These are phyloP conservation scores for Actinostola sp. DNA, from an alignment of 92 coral and sea anemone species.

Conservation along the genomic window DNA sequence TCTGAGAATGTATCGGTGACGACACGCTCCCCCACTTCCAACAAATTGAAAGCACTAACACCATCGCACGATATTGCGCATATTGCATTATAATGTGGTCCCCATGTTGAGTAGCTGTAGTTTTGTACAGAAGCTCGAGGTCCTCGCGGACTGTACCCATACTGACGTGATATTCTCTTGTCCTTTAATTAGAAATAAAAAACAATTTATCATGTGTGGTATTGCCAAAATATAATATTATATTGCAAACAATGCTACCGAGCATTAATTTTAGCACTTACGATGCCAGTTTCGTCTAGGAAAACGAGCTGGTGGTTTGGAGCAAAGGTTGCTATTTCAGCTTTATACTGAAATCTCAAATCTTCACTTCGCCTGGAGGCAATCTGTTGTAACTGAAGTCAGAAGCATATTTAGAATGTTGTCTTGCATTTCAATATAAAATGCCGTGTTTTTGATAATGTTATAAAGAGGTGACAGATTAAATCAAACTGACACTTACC, in stretches of 20 bases:
- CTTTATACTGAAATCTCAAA: conserved; percentile 39
- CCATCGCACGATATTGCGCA: conserved; percentile 47
- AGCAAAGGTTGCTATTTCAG: conserved; percentile 38
- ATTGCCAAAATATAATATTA: too few relatives aligned
- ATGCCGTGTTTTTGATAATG: too few relatives aligned
- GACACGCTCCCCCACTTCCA: conserved; percentile 23
- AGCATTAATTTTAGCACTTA: too few relatives aligned
- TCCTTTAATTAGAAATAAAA: conserved; percentile 12
- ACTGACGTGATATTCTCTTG: conserved; percentile 40
- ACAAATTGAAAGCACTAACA: conserved; percentile 21
- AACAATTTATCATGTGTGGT: neutral
- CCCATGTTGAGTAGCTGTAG: conserved; percentile 31
- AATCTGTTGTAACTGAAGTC: conserved; percentile 39
- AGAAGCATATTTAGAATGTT: too few relatives aligned
- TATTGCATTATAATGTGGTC: conserved; percentile 28
- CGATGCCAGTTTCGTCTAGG: conserved; percentile 66
- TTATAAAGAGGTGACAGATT: too few relatives aligned
- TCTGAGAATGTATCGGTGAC: conserved; percentile 16
- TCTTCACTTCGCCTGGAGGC: conserved; percentile 46
- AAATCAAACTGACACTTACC: conserved; percentile 3
- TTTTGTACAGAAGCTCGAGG: conserved; percentile 10
- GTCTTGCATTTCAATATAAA: too few relatives aligned
- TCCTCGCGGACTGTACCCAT: conserved; percentile 43
- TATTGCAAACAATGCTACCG: too few relatives aligned
- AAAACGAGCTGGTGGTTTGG: conserved; percentile 62